Evolutionary conservation across 2,888 invertebrate genomes (phyloP), one percentile per base, ranked within the genome.

Genomic region (Nysson spinosus): DNA sequence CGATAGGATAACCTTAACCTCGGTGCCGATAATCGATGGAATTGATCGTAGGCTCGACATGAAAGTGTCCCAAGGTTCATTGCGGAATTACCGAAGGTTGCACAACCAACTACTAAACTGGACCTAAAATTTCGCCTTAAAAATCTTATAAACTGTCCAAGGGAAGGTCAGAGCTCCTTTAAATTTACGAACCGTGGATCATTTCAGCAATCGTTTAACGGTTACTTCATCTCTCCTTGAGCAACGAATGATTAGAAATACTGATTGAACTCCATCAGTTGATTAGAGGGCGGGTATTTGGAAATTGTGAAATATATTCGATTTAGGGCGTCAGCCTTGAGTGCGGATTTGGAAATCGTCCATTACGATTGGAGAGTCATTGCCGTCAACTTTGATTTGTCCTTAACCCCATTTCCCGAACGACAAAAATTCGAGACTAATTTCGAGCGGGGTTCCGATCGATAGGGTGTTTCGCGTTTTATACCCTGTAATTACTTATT

Each of bases 61-160:
- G 71, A 74, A 70, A 72, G 66, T 75, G 71, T 77, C 78, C 68
- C 72, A 69, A 72, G 78, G 62, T 61, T 75, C 70, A 49, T 57
- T 57, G 55, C 42, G 67, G 63, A 50, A 65, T 54, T 39, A 56
- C 43, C 62, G 75, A 79, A 79, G 80, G 79, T 70, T 78, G 69
- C 46, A 68, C 72, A n/a, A n/a, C n/a, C n/a, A n/a, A 44, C 73
- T 67, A 58, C 67, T 69, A 66, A 72, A 65, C 70, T 49, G 47
- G 35, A 60, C 46, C 52, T 46, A 32, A 12, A 39, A 54, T 60
- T 58, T 35, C 14, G 42, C 34, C 34, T 34, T 51, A 16, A 42
- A 64, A 60, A 55, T 46, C 60, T 37, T 47, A 42, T 20, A 12
- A 39, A 12, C 9, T 39, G 20, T 19, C 28, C 16, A 28, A 26